Evolutionary conservation across 2,888 invertebrate genomes (phyloP), one percentile per base, ranked within the genome.

Genomic region (Alloplasta piceator): DNA sequence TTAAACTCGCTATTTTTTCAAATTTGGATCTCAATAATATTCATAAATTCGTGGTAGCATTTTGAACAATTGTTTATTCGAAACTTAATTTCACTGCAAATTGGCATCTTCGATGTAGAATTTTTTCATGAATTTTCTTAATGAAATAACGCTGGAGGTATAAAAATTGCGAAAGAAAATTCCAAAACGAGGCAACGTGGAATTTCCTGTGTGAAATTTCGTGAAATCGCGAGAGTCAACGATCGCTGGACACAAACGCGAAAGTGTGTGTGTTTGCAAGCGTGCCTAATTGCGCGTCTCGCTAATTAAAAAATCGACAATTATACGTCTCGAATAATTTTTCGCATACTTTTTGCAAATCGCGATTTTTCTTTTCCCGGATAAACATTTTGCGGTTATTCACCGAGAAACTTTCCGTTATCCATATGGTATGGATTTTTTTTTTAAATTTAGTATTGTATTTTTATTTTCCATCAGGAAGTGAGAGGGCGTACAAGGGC

Each of bases 151-250:
- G 26, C 3, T 3, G 26, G 26, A 26, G 26, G 26, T 26, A 26
- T 26, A 26, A 26, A 26, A 26, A 26, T 26, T 26, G 26, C 26
- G 26, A 72, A 72, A 72, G 38, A 67, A 72, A 78, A 67, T 66
- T 67, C 61, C 67, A n/a, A 73, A 46, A 41, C 26, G 66, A 12
- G 48, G 43, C 50, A 5, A 52, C 9, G 36, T 60, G 72, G 72
- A 61, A 55, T 52, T 50, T 14, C 78, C 78, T 78, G 72, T 73
- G 78, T 73, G 78, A 73, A 78, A 78, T 73, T 73, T 67, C 67
- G 78, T 72, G 78, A 78, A 78, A 78, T 78, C 72, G 68, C 55
- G 61, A 63, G 6, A 43, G 43, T 46, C 43, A 48, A 9, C 26
- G 36, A 50, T 43, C 9, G 39, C 56, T 5, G 61, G 38, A 39